Evolutionary conservation across 2,888 invertebrate species (phyloP), one percentile per base, ranked within the genome.

Genomic region (Cheilosia impressa): DNA sequence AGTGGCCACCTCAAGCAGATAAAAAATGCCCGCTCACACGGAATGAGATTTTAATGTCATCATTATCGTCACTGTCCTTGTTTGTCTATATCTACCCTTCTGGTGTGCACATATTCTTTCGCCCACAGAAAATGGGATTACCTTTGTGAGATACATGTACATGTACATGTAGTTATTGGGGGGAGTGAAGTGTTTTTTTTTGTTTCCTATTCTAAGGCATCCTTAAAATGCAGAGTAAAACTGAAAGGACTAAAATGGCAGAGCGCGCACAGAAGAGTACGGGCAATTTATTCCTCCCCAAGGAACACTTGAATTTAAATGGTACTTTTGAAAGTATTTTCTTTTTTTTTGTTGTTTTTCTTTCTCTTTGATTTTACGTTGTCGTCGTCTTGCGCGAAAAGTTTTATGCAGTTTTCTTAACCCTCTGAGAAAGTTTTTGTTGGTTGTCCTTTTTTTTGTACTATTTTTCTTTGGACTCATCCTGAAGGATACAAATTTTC

Each of bases 221-320:
- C 53, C 53, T 66, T 52, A 60, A 66, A 66, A 60, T 53, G 15
- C 47, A 3, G 52, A 34, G 15, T 50, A 50, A 24, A 63, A 52
- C 38, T 58, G 58, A 62, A 57, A 68, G 53, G 68, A 57, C 72
- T 15, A 43, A 58, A 24, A 52, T 41, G 22, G 27, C 27, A 27
- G 27, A 27, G 27, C 31, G 22, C 22, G 22, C 22, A 13, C 24
- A 4, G 41, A 66, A 17, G 53, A 47, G 80, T 55, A 69, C n/a
- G 62, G 62, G 75, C 68, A 83, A 83, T 83, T 83, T 79, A 83
- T 83, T 69, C 57, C 68, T 83, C 83, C 83, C 83, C 52, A 83
- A 83, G 79, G 83, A 79, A 63, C 68, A 73, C 69, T 83, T 73
- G 69, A 63, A 73, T 65, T 63, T 79, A 83, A 73, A 79, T 83